Percentiles rank a stretch among this genome's conserved stretches.
Evolutionary conservation across 1,140 invertebrate species (phyloP).

Genomic region (Diorhabda elongata): DNA sequence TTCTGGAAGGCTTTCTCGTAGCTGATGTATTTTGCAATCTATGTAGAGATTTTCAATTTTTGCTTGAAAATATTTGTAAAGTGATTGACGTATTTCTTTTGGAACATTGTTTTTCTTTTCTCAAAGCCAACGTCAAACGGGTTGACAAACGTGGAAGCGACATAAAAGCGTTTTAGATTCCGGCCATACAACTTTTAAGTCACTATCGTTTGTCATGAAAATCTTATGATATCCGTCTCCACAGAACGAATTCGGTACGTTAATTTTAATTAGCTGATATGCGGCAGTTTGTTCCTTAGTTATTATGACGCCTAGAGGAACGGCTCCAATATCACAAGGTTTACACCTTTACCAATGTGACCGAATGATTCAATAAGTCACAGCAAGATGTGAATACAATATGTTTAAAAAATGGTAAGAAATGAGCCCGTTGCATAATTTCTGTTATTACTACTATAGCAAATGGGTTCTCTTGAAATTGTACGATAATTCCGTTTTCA

Average conservation of each 20-base stretch:
- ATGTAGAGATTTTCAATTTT: not conserved
- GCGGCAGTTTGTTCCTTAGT: conserved; percentile 2
- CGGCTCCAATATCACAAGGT: not conserved
- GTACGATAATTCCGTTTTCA: conserved; percentile 1
- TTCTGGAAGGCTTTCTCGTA: too few relatives aligned
- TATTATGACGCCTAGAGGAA: conserved; percentile 4
- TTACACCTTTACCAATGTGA: not conserved
- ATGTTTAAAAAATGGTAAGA: not conserved
- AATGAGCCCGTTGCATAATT: conserved; percentile 6
- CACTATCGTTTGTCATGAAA: not conserved
- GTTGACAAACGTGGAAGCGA: conserved; percentile 10
- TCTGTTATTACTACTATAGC: not conserved
- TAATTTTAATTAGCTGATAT: not conserved
- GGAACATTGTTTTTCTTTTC: conserved; percentile 2
- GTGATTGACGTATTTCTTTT: not conserved
- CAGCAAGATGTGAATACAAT: conserved; percentile 3
- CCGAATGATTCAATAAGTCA: not conserved
- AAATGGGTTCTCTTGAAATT: conserved; percentile 5
- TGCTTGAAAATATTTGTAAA: not conserved
- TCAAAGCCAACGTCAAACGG: conserved; percentile 8
- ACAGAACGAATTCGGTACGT: not conserved
- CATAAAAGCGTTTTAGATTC: conserved; percentile 9
- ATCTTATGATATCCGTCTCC: not conserved
- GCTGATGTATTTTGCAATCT: too few relatives aligned
- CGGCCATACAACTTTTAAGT: conserved; percentile 7